Base-by-base conservation (phyloP, 2,888 invertebrate genomes). In the Oscheius sp. region DNA sequence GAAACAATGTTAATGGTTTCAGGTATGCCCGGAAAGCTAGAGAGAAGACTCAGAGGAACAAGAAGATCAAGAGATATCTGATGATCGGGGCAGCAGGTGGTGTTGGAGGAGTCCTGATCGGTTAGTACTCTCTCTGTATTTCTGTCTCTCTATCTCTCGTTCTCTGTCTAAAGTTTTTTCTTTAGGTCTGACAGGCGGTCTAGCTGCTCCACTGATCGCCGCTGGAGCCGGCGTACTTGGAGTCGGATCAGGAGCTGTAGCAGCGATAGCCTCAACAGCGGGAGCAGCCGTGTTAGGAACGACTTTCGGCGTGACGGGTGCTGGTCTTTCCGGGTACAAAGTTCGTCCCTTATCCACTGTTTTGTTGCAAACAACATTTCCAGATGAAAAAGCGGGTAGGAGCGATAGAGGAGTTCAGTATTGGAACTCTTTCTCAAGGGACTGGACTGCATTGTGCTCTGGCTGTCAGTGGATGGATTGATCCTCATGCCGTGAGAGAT, bases 321-420 rank as follows among this genome's bases (percentile, higher is more conserved):
- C 93, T 58, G 93, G 93, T 33, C 90, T 93, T 29, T 92, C 92
- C 79, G 92, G 92, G n/a, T 88, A 87, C 73, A 85, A 80, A 71
- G 76, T 79, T 10, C n/a, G 73, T 2, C n/a, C 4, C 11, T 7
- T 63, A n/a, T 7, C 11, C 10, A 21, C 7, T 21, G 11, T 11
- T 53, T 32, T 51, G 32, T 21, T n/a, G 11, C 29, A 50, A 66
- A 37, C 63, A 3, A 37, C 63, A 2, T 63, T 47, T 70, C 42
- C 33, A 93, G 89, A 93, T 93, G 93, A 92, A 93, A 79, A 92
- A 92, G 85, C 90, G 93, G 63, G 92, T 93, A 29, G 93, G 93
- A 33, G 92, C 92, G 76, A 91, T 93, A 53, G 93, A 93, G 87
- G 93, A 93, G 89, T 93, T 93, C 89, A 90, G 90, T 63, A 92